Evolutionary conservation across 2,797 vertebrate species (phyloP), one percentile per base, ranked within the genome.

Genomic region (Siniperca obscura): DNA sequence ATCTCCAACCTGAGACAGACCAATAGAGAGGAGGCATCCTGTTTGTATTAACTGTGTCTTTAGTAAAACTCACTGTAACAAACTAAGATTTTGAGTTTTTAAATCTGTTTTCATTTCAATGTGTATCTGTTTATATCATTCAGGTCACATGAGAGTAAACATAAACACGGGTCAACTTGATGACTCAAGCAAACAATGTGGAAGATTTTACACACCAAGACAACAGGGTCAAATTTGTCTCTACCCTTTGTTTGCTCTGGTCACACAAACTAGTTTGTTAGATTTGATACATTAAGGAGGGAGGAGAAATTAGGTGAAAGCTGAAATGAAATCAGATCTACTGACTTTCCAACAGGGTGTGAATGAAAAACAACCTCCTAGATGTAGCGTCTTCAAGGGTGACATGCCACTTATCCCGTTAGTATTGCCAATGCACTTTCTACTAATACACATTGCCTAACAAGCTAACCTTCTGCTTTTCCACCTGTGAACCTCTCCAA

Each of bases 1-100:
- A 68, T 99, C 98, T 53, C 98, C 98, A 12, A 99, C 98, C 98
- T 99, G 90, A 80, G 50, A 57, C 1, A 44, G 1, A 79, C 17
- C 52, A 0, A 44, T 0, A 50, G 16, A 53, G 2, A 73, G 11
- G 3, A 72, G 22, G 3, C 27, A 17, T 50, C 2, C 2, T 19
- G 1, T 40, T 60, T 61, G 64, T 53, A 3, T 60, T 5, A 13
- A 70, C 10, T 36, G 5, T 7, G 2, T 25, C 17, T 27, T 38
- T n/a, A 27, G 25, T 27, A 46, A 46, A 38, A 38, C 34, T 36
- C 17, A 46, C 27, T 17, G 42, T 3, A 44, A 40, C 38, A 36
- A 40, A 42, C 40, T 40, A 40, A 40, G 40, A 13, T n/a, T 22
- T 14, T 16, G 10, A 25, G 22, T 22, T 13, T 60, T 30, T 60